Conservation (phyloP, 92 coral and sea anemone species). For the Porites evermanni region DNA sequence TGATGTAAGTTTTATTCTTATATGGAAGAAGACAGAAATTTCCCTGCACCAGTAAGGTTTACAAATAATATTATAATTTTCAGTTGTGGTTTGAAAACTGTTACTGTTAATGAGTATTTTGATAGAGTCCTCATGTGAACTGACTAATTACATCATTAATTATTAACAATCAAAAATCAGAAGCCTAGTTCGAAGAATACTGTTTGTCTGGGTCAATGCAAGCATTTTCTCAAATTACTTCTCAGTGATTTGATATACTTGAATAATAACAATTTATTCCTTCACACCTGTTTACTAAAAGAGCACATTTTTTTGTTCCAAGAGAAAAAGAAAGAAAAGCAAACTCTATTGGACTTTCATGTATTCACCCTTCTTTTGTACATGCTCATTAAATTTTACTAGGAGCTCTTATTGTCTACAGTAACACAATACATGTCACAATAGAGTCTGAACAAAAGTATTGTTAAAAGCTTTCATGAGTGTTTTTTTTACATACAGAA, state of each 20-base stretch:
- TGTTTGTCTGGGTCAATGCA: background rate
- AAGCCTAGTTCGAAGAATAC: background rate
- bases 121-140: background rate
- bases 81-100: background rate
- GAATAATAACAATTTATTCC: background rate
- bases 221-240: background rate
- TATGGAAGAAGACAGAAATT: background rate
- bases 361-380: too few relatives aligned
- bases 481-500: too few relatives aligned
- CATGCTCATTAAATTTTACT: too few relatives aligned
- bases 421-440: too few relatives aligned
- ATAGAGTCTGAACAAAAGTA: too few relatives aligned
- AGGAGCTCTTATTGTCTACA: too few relatives aligned
- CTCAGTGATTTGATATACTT: background rate
- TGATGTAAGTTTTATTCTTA: background rate
- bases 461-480: too few relatives aligned
- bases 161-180: background rate
- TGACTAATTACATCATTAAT: conserved; percentile 6
- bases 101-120: conserved; percentile 5
- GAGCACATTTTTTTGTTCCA: background rate
- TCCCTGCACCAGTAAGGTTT: background rate
- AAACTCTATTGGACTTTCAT: too few relatives aligned
- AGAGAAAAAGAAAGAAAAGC: too few relatives aligned
- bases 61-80: background rate
- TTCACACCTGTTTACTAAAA: too few relatives aligned